phyloP scores from a whole-genome alignment of 2,113 vertebrate species.

The Cercopithecus mona region DNA sequence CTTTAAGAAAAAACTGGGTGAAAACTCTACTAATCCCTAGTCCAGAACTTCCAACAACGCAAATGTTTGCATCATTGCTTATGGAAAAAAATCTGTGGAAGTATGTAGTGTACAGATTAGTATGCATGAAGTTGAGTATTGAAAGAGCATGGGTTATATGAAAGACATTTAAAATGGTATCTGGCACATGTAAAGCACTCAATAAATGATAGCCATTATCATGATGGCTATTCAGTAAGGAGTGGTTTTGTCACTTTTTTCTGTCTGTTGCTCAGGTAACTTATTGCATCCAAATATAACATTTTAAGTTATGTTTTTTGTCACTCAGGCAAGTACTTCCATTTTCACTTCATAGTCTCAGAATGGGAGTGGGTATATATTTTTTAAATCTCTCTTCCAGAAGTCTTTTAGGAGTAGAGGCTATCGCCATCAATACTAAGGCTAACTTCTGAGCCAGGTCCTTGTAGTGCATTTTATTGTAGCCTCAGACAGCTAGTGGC shows the following conservation, averaged over 20 bases:
- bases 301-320: neutral
- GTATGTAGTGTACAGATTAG: neutral
- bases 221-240: neutral
- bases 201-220: neutral
- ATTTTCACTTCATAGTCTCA: neutral
- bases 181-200: neutral
- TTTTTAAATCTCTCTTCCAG: neutral
- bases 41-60: neutral
- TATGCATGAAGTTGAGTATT: neutral
- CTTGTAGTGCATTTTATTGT: neutral
- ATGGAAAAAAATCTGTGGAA: neutral
- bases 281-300: neutral
- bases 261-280: neutral
- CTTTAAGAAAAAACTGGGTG: neutral
- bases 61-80: neutral
- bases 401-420: neutral
- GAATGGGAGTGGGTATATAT: neutral
- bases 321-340: neutral
- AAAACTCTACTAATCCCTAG: neutral
- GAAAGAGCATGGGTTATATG: neutral
- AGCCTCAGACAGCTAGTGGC: neutral
- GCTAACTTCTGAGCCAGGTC: neutral
- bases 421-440: neutral
- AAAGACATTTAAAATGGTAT: neutral
- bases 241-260: neutral